Base-by-base conservation (phyloP, 2,888 invertebrate genomes). In the Eumerus sabulonum region DNA sequence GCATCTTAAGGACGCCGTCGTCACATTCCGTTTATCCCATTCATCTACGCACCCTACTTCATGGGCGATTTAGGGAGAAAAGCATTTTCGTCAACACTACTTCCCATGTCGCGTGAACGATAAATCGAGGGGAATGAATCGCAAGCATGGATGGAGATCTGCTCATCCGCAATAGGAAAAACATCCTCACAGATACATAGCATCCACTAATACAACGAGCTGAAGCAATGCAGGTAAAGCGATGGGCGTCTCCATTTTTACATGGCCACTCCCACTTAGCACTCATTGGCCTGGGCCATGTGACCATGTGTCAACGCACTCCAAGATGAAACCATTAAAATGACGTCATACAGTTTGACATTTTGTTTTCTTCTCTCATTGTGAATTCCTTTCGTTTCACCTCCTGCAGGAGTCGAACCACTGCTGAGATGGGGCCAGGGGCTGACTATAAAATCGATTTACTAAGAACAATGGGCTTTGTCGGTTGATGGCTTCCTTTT, bases 401-500 rank as follows among this genome's bases (percentile, higher is more conserved):
- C n/a, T n/a, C n/a, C n/a, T n/a, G n/a, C 38, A 47, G 27, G 7
- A 44, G 56, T 7, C 27, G 3, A 27, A 7, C 3, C 27, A 7
- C 40, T 51, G 3, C 35, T 51, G 16, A 12, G 44, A 67, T 44
- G 44, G 50, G 57, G n/a, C n/a, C n/a, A n/a, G 27, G 27, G 7
- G 27, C 27, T 27, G 27, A 56, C 3, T 27, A 79, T 73, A 79
- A 79, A 79, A 79, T 79, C 79, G 74, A 74, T 79, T 73, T 59
- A 51, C 19, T 53, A 40, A 54, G 64, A 48, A 64, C 64, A 76
- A 64, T 51, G 68, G 67, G 68, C 68, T 68, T 73, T 73, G 64
- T 60, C 54, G 62, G 60, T 35, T 73, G 77, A 77, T 77, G 72
- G 64, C 79, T 79, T 79, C 74, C 79, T 79, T 64, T 63, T 79